A percentile compares a stretch with the other conserved stretches of the same genome.
Conservation (phyloP, 1,140 invertebrate species). For the Heliconius himera region DNA sequence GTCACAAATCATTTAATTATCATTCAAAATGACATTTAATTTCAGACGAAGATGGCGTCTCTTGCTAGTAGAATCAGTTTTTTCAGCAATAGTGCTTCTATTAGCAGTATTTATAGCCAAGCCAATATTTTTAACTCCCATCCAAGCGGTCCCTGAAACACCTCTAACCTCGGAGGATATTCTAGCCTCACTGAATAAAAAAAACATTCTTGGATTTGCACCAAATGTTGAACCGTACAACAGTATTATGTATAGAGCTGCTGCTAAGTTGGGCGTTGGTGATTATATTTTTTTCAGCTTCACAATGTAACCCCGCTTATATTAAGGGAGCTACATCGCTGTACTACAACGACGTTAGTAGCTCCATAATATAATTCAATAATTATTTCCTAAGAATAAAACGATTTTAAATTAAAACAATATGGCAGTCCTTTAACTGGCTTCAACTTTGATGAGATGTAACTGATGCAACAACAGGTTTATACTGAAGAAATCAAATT, state of each 20-base stretch:
- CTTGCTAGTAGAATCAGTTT: slow-evolving; percentile 49
- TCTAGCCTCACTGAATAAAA: slow-evolving; percentile 44
- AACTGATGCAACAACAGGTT: too few relatives aligned
- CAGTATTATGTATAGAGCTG: slow-evolving; percentile 51
- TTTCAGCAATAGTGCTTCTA: slow-evolving; percentile 52
- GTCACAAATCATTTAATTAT: neutral
- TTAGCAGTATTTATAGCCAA: slow-evolving; percentile 56
- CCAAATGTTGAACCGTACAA: slow-evolving; percentile 51
- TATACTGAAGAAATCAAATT: too few relatives aligned
- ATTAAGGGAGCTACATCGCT: neutral
- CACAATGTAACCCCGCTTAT: neutral
- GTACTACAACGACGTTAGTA: too few relatives aligned
- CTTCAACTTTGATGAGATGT: too few relatives aligned
- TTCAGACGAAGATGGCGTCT: slow-evolving; percentile 54
- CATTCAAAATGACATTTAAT: neutral
- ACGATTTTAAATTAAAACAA: too few relatives aligned
- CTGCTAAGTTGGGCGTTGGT: slow-evolving; percentile 49
- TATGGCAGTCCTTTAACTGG: too few relatives aligned
- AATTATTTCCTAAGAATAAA: too few relatives aligned
- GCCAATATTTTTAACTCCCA: slow-evolving; percentile 65
- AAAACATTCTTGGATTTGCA: slow-evolving; percentile 61
- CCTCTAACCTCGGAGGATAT: slow-evolving; percentile 49
- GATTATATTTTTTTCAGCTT: slow-evolving; percentile 13
- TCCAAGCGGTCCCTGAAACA: slow-evolving; percentile 52
- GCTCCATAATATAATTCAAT: too few relatives aligned